A percentile compares a stretch with the other conserved stretches of the same genome.
Conservation (phyloP, 2,888 invertebrate species). For the Hypsopygia costalis region DNA sequence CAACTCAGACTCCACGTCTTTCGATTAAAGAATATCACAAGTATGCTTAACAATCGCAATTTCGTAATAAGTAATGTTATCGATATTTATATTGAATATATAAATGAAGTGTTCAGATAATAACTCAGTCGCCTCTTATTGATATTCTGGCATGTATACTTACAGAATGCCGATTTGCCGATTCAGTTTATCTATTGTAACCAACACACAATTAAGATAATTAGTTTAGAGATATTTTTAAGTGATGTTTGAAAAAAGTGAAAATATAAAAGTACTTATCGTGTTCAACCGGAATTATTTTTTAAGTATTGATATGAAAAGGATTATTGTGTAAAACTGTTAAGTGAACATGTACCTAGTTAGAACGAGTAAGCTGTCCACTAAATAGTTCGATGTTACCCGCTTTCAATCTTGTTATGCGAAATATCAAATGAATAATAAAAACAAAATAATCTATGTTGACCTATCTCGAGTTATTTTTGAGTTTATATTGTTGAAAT, state of each 20-base stretch:
- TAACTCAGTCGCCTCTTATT: constrained; percentile 56
- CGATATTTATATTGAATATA: constrained; percentile 56
- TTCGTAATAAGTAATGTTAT: constrained; percentile 57
- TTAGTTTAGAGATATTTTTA: constrained; percentile 71
- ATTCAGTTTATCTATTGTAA: constrained; percentile 46
- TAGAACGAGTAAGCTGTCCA: constrained; percentile 74
- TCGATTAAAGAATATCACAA: constrained; percentile 26
- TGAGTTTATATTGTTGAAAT: constrained; percentile 64
- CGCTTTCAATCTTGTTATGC: constrained; percentile 73
- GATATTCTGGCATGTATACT: constrained; percentile 43
- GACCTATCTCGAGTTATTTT: constrained; percentile 61
- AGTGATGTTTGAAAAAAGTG: constrained; percentile 58
- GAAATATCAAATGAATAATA: constrained; percentile 47
- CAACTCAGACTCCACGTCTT: constrained; percentile 54
- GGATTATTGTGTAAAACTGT: constrained; percentile 72
- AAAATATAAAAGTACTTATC: constrained; percentile 57
- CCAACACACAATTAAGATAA: constrained; percentile 70
- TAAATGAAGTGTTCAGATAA: constrained; percentile 75
- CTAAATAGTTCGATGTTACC: constrained; percentile 63
- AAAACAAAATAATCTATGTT: constrained; percentile 45
- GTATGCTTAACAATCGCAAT: constrained; percentile 37
- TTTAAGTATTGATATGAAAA: constrained; percentile 57
- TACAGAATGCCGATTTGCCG: constrained; percentile 31
- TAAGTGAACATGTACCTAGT: constrained; percentile 75
- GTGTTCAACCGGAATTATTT: constrained; percentile 77